Conservation (phyloP, 1,140 invertebrate species). For the Drosophila jambulina region DNA sequence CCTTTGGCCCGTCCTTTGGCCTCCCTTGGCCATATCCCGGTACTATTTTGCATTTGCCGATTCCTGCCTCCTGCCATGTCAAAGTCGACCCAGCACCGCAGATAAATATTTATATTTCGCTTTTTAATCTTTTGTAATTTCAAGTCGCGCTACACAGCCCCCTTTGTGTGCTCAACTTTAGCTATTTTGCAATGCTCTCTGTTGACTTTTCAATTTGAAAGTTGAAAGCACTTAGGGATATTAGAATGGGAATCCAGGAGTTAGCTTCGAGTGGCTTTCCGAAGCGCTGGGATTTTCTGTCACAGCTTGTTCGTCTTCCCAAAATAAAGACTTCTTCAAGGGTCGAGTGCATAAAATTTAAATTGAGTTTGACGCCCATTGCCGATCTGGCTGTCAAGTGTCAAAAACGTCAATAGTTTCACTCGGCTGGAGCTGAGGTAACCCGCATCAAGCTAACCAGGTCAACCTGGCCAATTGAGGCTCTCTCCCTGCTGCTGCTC, state of each 20-base stretch:
- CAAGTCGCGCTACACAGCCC: constrained; percentile 65
- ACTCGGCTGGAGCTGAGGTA: constrained; percentile 6
- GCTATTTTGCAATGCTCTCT: constrained; percentile 77
- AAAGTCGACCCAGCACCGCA: constrained; percentile 60
- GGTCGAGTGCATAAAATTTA: constrained; percentile 37
- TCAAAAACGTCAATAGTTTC: constrained; percentile 35
- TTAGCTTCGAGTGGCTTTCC: constrained; percentile 65
- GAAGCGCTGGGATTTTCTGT: constrained; percentile 47
- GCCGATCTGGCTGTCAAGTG: constrained; percentile 49
- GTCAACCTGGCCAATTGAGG: constrained; percentile 54
- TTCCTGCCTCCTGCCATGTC: constrained; percentile 42
- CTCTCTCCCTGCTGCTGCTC: constrained; percentile 27
- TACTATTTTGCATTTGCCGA: constrained; percentile 71
- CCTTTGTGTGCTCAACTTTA: constrained; percentile 54
- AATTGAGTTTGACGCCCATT: constrained; percentile 40
- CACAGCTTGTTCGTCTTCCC: constrained; percentile 14
- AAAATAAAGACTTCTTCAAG: constrained; percentile 17
- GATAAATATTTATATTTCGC: constrained; percentile 84
- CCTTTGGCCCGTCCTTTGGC: constrained; percentile 39
- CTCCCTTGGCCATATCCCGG: constrained; percentile 29
- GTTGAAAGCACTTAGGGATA: constrained; percentile 81
- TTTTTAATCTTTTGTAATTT: constrained; percentile 84
- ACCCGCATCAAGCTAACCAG: constrained; percentile 68
- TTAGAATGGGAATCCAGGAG: constrained; percentile 74
- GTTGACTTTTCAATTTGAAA: constrained; percentile 83